These are phyloP conservation scores for Boloria selene DNA, from an alignment of 2,888 invertebrate genomes.

Conservation along the genomic window DNA sequence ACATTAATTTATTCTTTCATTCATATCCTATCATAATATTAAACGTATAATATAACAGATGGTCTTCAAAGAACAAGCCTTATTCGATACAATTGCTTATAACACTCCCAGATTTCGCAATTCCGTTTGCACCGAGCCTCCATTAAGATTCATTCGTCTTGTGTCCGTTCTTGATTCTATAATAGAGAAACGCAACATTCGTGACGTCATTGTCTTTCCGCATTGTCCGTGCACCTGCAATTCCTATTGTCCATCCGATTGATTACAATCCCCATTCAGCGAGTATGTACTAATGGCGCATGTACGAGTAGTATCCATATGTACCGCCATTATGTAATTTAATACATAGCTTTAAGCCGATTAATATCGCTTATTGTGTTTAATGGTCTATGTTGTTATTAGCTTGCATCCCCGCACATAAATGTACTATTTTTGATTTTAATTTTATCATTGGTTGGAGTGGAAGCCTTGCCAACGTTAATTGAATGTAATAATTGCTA, in stretches of 20 bases:
- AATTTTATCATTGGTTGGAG: slow-evolving; percentile 31
- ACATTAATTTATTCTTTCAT: too few species aligned
- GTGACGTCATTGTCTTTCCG: slow-evolving; percentile 47
- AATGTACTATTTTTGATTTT: slow-evolving; percentile 34
- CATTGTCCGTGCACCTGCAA: slow-evolving; percentile 47
- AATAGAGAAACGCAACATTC: slow-evolving; percentile 47
- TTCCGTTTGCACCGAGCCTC: slow-evolving; percentile 4
- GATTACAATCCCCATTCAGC: slow-evolving; percentile 65
- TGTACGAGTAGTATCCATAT: slow-evolving; percentile 31
- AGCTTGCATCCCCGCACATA: slow-evolving; percentile 26
- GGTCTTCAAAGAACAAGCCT: too few species aligned
- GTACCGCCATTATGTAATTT: slow-evolving; percentile 48
- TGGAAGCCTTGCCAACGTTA: slow-evolving; percentile 27
- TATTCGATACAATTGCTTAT: background rate
- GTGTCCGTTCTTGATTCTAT: slow-evolving; percentile 46
- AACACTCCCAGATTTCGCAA: slow-evolving; percentile 3
- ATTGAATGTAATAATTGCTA: slow-evolving; percentile 36
- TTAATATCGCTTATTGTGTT: slow-evolving; percentile 55
- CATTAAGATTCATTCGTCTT: slow-evolving; percentile 42
- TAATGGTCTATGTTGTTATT: slow-evolving; percentile 43
- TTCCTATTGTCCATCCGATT: slow-evolving; percentile 63
- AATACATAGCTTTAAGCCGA: slow-evolving; percentile 58
- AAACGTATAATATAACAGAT: too few species aligned
- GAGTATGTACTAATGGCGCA: slow-evolving; percentile 45
- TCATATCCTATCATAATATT: too few species aligned